These are phyloP conservation scores for Bos taurus DNA, from an alignment of 2,113 vertebrate genomes.

Conservation along the genomic window DNA sequence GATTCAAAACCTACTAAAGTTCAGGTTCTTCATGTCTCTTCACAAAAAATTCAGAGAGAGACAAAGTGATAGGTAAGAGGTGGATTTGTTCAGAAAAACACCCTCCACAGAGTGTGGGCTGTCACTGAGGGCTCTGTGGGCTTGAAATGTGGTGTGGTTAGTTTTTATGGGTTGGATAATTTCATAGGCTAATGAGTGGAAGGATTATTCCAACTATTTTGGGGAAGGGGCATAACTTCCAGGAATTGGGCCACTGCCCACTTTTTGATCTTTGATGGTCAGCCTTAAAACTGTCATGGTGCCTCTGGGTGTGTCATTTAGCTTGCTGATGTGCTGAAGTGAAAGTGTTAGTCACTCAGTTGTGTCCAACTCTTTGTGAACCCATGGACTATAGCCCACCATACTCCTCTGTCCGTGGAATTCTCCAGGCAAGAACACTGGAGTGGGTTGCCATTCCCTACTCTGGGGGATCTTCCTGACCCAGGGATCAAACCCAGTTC, in stretches of 20 bases:
- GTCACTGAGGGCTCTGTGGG: not conserved
- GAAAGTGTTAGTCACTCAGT: not conserved
- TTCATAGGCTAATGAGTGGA: not conserved
- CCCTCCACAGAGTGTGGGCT: not conserved
- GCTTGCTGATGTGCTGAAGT: not conserved
- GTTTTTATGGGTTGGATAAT: not conserved
- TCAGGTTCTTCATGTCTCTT: not conserved
- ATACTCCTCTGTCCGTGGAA: not conserved
- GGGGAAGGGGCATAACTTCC: not conserved
- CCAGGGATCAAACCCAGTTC: no score
- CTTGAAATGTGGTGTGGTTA: not conserved
- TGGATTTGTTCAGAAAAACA: not conserved
- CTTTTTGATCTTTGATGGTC: not conserved
- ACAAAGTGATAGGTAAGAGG: not conserved
- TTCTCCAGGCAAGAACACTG: not conserved
- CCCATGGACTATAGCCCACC: not conserved
- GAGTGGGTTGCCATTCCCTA: no score
- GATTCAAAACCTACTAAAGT: not conserved
- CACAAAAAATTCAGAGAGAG: not conserved
- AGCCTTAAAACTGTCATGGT: not conserved
- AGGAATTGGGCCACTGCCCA: not conserved
- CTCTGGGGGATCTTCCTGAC: no score
- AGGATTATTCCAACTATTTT: not conserved
- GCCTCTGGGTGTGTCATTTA: not conserved
- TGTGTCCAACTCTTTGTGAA: not conserved